Base-by-base conservation (phyloP, 1,140 invertebrate species). In the Drosophila busckii region DNA sequence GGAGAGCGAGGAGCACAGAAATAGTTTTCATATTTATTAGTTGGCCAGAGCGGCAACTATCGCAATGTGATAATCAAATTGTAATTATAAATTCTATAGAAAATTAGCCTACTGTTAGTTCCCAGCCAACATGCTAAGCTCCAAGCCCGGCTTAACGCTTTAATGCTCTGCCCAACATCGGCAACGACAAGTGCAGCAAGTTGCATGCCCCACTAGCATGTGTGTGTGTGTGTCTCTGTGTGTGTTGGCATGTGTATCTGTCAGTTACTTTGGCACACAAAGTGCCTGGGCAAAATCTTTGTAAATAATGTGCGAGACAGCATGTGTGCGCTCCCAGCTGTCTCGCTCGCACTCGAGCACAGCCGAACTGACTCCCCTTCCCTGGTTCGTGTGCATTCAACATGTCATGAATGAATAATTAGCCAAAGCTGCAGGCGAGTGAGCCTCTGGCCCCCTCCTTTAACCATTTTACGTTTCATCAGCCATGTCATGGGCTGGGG, bases 401-500 rank as follows among this genome's bases (percentile, higher is more conserved):
- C 73, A 80, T 80, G 73, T 80, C 73, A 82, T 80, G 73, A 80
- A 80, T 80, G 73, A 80, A 80, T 80, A 80, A 80, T 80, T 80
- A 80, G 73, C 75, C 75, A 82, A 46, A 20, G 60, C 54, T 56
- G 42, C 52, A n/a, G n/a, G n/a, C n/a, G n/a, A n/a, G 22, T 37
- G 29, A 28, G 29, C 1, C 15, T 19, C 29, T 3, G 8, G 2
- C 12, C 6, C 6, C 12, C 12, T 1, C 8, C 2, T 10, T 8
- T 29, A n/a, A n/a, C n/a, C n/a, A n/a, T n/a, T n/a, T n/a, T n/a
- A n/a, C 35, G 19, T 22, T 10, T 19, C 13, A 7, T 7, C 7
- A 50, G 44, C 34, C 55, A 48, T 10, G 42, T 19, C 12, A 23
- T 13, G 8, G 25, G 15, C 10, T 1, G 5, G 9, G 12, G 8